These are phyloP conservation scores for Orchesella cincta DNA, from an alignment of 1,140 invertebrate species.

Conservation along the genomic window DNA sequence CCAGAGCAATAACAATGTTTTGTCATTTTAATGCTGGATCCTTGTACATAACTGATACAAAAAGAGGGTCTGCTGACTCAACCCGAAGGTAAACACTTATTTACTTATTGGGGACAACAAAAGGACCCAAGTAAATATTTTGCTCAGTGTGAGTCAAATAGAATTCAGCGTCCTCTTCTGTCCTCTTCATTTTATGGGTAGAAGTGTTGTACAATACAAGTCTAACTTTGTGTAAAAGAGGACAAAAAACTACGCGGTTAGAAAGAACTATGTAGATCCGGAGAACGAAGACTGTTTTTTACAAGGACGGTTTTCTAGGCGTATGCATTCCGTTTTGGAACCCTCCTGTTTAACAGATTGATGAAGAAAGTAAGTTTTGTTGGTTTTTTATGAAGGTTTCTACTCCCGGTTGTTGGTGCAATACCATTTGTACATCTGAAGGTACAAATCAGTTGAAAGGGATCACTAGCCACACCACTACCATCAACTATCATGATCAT, in stretches of 20 bases:
- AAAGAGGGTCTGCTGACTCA: neutral
- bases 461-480: too few species aligned
- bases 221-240: too few species aligned
- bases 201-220: too few species aligned
- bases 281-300: neutral
- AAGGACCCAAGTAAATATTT: conserved; percentile 15
- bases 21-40: neutral
- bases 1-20: conserved; percentile 6
- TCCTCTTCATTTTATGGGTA: neutral
- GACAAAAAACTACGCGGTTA: too few species aligned
- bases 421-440: neutral
- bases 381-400: too few species aligned
- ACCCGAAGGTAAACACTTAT: neutral
- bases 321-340: conserved; percentile 11
- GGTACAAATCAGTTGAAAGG: neutral
- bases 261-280: too few species aligned
- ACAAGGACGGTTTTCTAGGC: neutral
- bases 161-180: neutral
- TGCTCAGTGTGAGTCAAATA: neutral
- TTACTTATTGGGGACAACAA: neutral
- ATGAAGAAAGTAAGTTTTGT: neutral
- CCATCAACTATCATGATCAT: conserved; percentile 11
- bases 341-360: conserved; percentile 19
- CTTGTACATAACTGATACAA: neutral
- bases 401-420: too few species aligned